Conservation (phyloP, 2,888 invertebrate genomes). For the Selenia dentaria region DNA sequence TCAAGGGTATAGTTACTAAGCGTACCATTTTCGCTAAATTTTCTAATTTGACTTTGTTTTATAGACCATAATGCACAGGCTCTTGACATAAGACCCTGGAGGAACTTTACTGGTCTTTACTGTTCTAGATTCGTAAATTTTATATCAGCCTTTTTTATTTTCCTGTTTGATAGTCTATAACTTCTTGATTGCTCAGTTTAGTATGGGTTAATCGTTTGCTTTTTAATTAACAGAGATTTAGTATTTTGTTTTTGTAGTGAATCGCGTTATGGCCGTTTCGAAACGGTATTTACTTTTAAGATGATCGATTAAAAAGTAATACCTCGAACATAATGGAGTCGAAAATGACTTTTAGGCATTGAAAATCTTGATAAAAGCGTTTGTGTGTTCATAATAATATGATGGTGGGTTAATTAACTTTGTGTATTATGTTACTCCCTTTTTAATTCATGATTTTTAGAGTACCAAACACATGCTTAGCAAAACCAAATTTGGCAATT, state of each 20-base stretch:
- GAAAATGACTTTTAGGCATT: no score
- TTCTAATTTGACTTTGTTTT: slow-evolving; percentile 65
- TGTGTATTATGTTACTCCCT: no score
- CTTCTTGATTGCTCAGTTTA: slow-evolving; percentile 58
- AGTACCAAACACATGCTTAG: no score
- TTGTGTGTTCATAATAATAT: no score
- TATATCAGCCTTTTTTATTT: slow-evolving; percentile 47
- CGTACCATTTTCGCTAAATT: slow-evolving; percentile 59
- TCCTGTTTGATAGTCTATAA: slow-evolving; percentile 52
- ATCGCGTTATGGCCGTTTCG: neutral
- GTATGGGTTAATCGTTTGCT: slow-evolving; percentile 52
- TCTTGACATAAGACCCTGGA: slow-evolving; percentile 36
- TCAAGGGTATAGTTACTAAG: slow-evolving; percentile 43
- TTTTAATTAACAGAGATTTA: slow-evolving; percentile 46
- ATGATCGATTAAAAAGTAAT: no score
- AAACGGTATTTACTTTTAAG: neutral
- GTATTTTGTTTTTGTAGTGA: slow-evolving; percentile 14
- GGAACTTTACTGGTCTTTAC: slow-evolving; percentile 26
- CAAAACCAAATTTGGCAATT: no score
- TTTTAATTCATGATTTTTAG: no score
- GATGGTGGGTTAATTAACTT: no score
- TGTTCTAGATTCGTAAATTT: slow-evolving; percentile 43
- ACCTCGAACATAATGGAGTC: no score
- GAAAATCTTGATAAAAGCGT: no score
- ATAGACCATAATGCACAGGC: slow-evolving; percentile 55